Conservation (phyloP, 2,797 vertebrate species). For the Corythornis leucogaster region DNA sequence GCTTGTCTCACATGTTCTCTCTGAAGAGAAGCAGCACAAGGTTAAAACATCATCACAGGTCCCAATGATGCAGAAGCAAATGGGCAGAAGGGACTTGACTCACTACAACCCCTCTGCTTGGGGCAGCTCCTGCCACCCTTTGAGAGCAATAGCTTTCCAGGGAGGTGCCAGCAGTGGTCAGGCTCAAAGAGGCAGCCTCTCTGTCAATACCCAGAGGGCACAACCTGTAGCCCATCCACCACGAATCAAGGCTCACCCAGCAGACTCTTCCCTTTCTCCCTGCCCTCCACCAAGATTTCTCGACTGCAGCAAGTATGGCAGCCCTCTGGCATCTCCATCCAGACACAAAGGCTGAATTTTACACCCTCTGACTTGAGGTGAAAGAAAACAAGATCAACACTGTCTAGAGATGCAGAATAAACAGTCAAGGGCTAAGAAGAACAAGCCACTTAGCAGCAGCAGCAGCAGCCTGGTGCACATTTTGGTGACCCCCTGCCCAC, state of each 20-base stretch:
- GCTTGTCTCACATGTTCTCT: background rate
- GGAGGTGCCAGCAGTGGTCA: background rate
- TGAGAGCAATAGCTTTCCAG: background rate
- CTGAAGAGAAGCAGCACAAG: background rate
- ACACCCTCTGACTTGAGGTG: background rate
- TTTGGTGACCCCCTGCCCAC: background rate
- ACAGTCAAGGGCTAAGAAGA: background rate
- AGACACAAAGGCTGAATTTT: background rate
- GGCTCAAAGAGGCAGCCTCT: background rate
- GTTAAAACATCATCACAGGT: background rate
- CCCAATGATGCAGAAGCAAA: rapidly evolving
- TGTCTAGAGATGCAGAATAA: background rate
- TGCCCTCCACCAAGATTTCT: background rate
- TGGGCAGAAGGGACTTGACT: background rate
- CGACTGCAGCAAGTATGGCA: rapidly evolving
- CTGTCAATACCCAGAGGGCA: background rate
- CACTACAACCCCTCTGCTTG: background rate
- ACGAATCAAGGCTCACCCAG: background rate
- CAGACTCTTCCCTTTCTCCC: background rate
- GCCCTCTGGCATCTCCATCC: rapidly evolving
- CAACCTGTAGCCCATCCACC: background rate
- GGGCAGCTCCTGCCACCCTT: background rate
- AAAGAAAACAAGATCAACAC: background rate
- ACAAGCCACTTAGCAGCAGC: background rate
- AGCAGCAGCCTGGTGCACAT: background rate